These are phyloP conservation scores for Poecilia velifera DNA, from an alignment of 2,797 vertebrate genomes.

Conservation along the genomic window DNA sequence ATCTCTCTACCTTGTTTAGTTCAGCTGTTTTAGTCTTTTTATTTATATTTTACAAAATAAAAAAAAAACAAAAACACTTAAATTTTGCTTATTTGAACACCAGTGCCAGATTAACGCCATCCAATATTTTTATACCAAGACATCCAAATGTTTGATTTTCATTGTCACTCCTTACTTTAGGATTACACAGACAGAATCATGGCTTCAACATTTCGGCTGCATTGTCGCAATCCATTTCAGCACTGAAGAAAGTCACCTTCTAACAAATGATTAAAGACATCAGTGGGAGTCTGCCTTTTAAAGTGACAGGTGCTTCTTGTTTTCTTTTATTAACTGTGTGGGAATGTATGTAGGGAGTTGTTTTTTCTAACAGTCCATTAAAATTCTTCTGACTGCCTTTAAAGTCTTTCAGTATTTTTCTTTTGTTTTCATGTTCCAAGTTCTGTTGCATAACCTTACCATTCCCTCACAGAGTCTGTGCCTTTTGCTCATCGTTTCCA, in stretches of 20 bases:
- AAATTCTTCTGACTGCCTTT: background rate
- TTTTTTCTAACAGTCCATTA: background rate
- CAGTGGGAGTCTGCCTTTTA: background rate
- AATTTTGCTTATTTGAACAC: background rate
- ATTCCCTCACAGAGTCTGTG: background rate
- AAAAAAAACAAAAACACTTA: background rate
- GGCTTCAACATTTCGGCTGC: background rate
- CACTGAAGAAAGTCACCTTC: background rate
- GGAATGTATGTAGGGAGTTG: background rate
- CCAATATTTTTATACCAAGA: background rate
- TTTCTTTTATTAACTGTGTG: background rate
- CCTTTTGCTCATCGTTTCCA: background rate
- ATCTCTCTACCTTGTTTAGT: background rate
- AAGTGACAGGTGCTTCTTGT: background rate
- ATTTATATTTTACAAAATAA: background rate
- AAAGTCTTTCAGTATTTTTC: background rate
- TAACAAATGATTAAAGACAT: background rate
- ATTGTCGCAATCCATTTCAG: background rate
- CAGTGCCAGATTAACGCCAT: background rate
- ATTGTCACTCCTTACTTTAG: background rate
- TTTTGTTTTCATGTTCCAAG: background rate
- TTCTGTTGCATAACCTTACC: background rate
- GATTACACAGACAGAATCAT: background rate
- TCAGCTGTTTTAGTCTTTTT: background rate
- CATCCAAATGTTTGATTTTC: background rate